Evolutionary conservation across 2,113 vertebrate species (phyloP).

Genomic region (Neolamprologus caudopunctatus): DNA sequence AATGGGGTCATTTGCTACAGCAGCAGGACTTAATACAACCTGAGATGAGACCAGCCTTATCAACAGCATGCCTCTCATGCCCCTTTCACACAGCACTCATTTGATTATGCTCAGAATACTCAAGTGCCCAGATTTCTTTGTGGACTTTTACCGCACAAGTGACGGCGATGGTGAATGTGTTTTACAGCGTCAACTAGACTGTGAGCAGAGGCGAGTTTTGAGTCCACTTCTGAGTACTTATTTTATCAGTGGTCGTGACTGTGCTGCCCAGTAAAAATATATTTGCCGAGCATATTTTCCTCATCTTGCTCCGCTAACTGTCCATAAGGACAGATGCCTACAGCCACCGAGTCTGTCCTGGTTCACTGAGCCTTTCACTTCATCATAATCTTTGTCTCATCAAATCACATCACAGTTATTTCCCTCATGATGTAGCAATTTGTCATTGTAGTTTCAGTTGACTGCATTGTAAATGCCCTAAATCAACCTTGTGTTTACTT

Average conservation of each 20-base stretch:
- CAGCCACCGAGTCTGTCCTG: slow-evolving; percentile 38
- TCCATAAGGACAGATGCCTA: slow-evolving; percentile 61
- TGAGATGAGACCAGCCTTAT: slow-evolving; percentile 14
- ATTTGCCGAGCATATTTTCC: slow-evolving; percentile 35
- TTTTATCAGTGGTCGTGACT: neutral
- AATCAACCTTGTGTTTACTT: slow-evolving; percentile 50
- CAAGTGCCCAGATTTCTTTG: neutral
- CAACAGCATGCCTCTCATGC: neutral
- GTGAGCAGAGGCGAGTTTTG: neutral
- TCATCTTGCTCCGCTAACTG: slow-evolving; percentile 20
- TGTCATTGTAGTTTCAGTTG: slow-evolving; percentile 47
- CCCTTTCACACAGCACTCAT: neutral
- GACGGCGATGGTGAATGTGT: neutral
- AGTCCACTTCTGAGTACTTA: neutral
- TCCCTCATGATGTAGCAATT: slow-evolving; percentile 48
- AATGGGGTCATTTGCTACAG: slow-evolving; percentile 44
- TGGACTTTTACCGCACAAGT: neutral
- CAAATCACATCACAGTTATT: slow-evolving; percentile 60
- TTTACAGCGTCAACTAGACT: neutral
- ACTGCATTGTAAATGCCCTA: slow-evolving; percentile 50
- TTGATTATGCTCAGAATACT: slow-evolving; percentile 2
- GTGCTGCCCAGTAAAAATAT: neutral
- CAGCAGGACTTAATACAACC: slow-evolving; percentile 29
- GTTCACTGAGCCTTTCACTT: slow-evolving; percentile 62
- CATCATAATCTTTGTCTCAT: slow-evolving; percentile 64